phyloP scores from a whole-genome alignment of 1,140 invertebrate genomes.

The Drosophila nikananu region DNA sequence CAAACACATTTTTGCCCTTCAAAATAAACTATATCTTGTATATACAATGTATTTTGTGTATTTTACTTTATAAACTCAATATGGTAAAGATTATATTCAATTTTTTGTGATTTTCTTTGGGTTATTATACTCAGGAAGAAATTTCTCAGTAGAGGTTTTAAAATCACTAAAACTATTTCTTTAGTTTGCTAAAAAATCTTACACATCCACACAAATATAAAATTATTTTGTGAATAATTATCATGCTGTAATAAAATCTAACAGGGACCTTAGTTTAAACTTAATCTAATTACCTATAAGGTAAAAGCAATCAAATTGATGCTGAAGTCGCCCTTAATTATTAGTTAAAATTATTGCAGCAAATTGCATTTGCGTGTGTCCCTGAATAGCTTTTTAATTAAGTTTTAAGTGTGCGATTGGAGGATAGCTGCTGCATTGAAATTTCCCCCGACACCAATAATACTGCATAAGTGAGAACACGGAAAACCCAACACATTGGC shows the following conservation, averaged over 20 bases:
- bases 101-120: no score
- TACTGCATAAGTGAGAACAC: conserved; percentile 49
- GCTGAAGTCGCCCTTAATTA: conserved; percentile 9
- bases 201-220: no score
- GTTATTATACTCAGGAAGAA: no score
- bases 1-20: not conserved
- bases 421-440: conserved; percentile 51
- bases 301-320: not conserved
- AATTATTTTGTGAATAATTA: no score
- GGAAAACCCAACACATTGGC: conserved; percentile 41
- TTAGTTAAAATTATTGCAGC: conserved; percentile 36
- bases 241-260: not conserved
- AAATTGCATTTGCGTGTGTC: conserved; percentile 46
- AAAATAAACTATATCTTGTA: not conserved
- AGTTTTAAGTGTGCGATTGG: conserved; percentile 58
- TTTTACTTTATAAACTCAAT: not conserved
- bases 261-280: not conserved
- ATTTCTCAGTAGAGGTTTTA: no score
- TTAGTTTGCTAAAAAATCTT: no score
- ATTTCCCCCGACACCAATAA: conserved; percentile 58
- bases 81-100: no score
- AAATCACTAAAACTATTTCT: no score
- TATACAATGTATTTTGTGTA: no score
- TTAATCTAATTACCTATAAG: not conserved
- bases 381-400: conserved; percentile 63